Percentiles rank a stretch among this genome's conserved stretches.
phyloP scores from a whole-genome alignment of 2,888 invertebrate species.

The Ellobium chinense region DNA sequence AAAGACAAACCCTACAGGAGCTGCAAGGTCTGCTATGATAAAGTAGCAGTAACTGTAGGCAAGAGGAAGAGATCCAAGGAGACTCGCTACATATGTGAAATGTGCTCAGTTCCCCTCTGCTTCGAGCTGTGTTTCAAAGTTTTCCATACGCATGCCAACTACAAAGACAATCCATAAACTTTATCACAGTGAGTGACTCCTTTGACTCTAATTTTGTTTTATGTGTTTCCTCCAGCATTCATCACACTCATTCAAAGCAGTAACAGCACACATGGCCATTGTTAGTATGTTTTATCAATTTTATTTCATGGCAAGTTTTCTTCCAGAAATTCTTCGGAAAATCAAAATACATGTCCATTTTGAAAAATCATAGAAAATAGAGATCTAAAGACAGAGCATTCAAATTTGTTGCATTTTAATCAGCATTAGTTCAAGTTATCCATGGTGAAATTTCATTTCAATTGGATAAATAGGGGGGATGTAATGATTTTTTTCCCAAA shows the following conservation, averaged over 20 bases:
- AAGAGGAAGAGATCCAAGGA: conserved; percentile 8
- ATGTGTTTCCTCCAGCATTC: not conserved
- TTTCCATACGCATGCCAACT: not conserved
- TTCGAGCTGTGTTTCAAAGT: not conserved
- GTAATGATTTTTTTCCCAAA: too few relatives aligned
- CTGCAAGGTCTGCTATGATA: conserved; percentile 18
- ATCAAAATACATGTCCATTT: not conserved
- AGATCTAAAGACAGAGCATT: too few relatives aligned
- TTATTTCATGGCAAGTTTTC: not conserved
- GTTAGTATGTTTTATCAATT: not conserved
- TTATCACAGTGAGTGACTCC: not conserved
- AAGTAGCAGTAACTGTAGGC: not conserved
- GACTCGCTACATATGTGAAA: not conserved
- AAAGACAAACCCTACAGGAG: not conserved
- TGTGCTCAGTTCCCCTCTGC: conserved; percentile 3
- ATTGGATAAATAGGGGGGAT: too few relatives aligned
- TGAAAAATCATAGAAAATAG: not conserved
- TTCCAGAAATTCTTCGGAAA: not conserved
- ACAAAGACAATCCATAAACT: not conserved
- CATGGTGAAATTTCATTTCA: too few relatives aligned
- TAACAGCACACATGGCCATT: not conserved
- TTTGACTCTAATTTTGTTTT: not conserved
- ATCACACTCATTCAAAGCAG: not conserved
- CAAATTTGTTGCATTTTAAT: too few relatives aligned
- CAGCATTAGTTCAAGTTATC: too few relatives aligned